Evolutionary conservation across 2,797 vertebrate genomes (phyloP).

Genomic region (Cyprinodon diabolis): DNA sequence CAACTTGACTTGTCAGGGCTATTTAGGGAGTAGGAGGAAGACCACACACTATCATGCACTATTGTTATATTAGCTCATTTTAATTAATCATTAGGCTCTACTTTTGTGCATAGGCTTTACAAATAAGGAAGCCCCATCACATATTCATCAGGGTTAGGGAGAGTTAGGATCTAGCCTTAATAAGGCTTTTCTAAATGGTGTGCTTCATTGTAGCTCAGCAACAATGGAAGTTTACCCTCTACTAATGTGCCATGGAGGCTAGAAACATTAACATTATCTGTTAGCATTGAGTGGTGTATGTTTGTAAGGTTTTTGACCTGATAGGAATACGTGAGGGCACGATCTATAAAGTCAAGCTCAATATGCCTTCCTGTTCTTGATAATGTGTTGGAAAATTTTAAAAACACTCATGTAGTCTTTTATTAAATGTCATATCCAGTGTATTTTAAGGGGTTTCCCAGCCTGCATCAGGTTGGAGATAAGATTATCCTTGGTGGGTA

Average conservation of each 20-base stretch:
- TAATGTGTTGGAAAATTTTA: constrained; percentile 28
- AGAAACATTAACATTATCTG: neutral
- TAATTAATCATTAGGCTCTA: neutral
- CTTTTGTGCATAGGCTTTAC: neutral
- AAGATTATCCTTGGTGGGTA: constrained; percentile 48
- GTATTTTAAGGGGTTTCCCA: constrained; percentile 38
- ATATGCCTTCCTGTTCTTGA: constrained; percentile 38
- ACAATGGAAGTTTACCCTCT: constrained; percentile 49
- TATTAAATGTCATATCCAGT: constrained; percentile 37
- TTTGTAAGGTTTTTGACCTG: neutral
- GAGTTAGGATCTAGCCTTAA: constrained; percentile 50
- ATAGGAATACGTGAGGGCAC: constrained; percentile 2
- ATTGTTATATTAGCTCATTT: neutral
- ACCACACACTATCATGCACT: neutral
- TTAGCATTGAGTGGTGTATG: neutral
- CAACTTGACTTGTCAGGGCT: neutral
- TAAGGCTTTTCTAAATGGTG: constrained; percentile 54
- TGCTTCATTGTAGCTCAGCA: constrained; percentile 43
- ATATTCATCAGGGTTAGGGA: constrained; percentile 35
- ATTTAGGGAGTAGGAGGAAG: neutral
- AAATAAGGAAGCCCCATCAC: constrained; percentile 38
- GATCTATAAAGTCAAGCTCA: constrained; percentile 23
- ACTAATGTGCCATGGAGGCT: constrained; percentile 8
- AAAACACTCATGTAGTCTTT: constrained; percentile 27
- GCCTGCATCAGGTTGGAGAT: constrained; percentile 45